Evolutionary conservation across 2,113 vertebrate species (phyloP).

Genomic region (Mesembrinibis cayennensis): DNA sequence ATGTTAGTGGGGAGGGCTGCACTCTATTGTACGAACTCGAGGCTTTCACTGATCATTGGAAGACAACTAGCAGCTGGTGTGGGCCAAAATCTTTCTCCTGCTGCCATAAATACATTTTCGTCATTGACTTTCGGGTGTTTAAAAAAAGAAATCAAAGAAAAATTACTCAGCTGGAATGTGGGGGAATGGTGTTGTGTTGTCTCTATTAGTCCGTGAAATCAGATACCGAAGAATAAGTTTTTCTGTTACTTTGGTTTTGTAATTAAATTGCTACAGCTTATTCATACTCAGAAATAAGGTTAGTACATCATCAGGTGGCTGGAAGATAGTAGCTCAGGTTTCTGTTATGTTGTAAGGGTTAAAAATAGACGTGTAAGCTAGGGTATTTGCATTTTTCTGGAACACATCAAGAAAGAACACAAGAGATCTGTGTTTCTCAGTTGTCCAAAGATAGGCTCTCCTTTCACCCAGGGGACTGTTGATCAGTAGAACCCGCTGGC

Average conservation of each 20-base stretch:
- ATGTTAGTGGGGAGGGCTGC: background rate
- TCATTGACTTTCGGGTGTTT: background rate
- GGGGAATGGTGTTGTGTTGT: background rate
- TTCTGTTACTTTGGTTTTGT: background rate
- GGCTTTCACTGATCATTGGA: background rate
- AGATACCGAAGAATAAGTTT: background rate
- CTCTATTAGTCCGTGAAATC: background rate
- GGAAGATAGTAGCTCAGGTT: background rate
- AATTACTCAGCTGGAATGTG: background rate
- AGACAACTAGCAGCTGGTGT: background rate
- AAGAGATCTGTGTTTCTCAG: background rate
- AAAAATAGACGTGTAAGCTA: background rate
- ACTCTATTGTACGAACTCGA: fast-evolving
- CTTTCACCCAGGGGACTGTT: background rate
- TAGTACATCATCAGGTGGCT: background rate
- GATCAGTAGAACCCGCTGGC: background rate
- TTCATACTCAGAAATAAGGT: background rate
- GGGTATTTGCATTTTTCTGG: background rate
- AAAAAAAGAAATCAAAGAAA: background rate
- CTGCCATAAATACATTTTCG: background rate
- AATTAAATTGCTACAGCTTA: background rate
- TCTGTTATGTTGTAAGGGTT: background rate
- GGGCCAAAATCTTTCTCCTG: background rate
- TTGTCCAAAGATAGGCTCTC: background rate
- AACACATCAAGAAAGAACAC: fast-evolving